Evolutionary conservation across 2,797 vertebrate species (phyloP).

Genomic region (Adrianichthys oophorus): DNA sequence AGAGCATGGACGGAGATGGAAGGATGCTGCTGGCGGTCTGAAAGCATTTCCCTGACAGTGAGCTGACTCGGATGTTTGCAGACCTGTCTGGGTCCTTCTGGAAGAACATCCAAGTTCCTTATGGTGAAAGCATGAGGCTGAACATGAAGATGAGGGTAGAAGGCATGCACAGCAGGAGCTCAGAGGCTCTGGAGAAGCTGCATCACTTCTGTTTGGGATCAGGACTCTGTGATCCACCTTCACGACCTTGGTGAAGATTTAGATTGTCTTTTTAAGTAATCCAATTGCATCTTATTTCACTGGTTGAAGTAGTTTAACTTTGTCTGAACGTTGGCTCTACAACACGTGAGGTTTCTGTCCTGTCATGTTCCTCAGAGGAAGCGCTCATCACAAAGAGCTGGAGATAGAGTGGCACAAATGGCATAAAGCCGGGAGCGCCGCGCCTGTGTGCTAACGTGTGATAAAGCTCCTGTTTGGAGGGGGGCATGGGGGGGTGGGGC

Average conservation of each 20-base stretch:
- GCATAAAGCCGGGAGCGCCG: constrained; percentile 31
- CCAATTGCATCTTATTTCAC: too few relatives aligned
- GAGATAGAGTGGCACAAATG: constrained; percentile 27
- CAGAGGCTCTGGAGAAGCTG: too few relatives aligned
- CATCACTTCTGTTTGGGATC: too few relatives aligned
- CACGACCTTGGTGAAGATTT: too few relatives aligned
- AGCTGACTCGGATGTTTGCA: neutral
- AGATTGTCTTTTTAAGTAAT: too few relatives aligned
- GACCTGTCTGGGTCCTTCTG: constrained; percentile 14
- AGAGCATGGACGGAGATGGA: neutral
- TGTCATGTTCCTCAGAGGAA: constrained; percentile 25
- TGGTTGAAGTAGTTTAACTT: too few relatives aligned
- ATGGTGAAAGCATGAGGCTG: too few relatives aligned
- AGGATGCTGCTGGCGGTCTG: neutral
- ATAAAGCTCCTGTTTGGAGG: constrained; percentile 41
- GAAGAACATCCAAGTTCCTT: too few relatives aligned
- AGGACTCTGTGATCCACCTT: too few relatives aligned
- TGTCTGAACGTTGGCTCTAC: neutral
- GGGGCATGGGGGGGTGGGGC: constrained; percentile 24
- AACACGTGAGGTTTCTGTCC: constrained; percentile 9
- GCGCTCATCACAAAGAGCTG: constrained; percentile 27
- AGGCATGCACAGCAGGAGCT: too few relatives aligned
- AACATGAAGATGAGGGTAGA: too few relatives aligned
- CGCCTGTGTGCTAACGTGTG: constrained; percentile 58
- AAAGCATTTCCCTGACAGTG: neutral